phyloP scores from a whole-genome alignment of 2,888 invertebrate genomes.

The Therioaphis trifolii region DNA sequence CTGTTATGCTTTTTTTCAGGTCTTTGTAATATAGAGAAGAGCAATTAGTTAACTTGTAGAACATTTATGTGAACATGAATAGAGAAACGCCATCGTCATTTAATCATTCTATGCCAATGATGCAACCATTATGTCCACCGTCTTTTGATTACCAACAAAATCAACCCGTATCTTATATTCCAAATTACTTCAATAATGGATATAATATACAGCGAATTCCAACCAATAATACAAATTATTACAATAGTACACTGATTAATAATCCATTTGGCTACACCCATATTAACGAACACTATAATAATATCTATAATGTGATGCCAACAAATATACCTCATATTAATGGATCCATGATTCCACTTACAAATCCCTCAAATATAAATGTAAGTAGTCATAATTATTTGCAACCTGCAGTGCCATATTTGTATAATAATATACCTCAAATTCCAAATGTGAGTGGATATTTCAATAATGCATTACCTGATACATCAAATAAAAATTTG shows the following conservation, averaged over 20 bases:
- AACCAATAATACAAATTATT: conserved; percentile 16
- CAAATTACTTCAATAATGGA: neutral
- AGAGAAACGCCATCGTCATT: neutral
- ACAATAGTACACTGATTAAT: neutral
- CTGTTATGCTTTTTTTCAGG: conserved; percentile 30
- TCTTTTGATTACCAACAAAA: conserved; percentile 14
- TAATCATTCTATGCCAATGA: neutral
- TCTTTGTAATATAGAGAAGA: neutral
- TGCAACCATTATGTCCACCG: neutral
- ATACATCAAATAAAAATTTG: neutral
- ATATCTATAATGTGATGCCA: conserved; percentile 11
- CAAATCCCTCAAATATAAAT: conserved; percentile 1
- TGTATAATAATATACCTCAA: neutral
- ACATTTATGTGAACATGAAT: neutral
- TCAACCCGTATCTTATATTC: neutral
- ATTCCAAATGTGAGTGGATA: neutral
- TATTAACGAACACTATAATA: neutral
- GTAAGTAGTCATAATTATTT: neutral
- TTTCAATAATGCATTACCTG: neutral
- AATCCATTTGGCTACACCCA: neutral
- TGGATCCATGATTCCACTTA: neutral
- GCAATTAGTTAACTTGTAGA: neutral
- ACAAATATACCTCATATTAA: conserved; percentile 3
- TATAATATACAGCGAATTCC: conserved; percentile 5
- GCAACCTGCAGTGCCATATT: neutral